Evolutionary conservation across 2,797 vertebrate species (phyloP).

Genomic region (Acanthornis magna): DNA sequence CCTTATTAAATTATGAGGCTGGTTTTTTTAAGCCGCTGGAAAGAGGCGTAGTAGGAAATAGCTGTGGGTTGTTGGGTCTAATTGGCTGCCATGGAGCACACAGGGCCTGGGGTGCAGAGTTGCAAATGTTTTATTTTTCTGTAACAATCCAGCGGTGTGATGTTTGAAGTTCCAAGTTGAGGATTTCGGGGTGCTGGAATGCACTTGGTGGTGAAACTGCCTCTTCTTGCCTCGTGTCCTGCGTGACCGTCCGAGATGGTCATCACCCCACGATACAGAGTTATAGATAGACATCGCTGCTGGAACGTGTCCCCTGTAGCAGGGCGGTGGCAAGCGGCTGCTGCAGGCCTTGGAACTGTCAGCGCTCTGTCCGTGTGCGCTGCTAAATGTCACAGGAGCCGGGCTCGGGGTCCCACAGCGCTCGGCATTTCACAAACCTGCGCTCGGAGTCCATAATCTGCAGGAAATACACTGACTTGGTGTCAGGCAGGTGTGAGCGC

Average conservation of each 20-base stretch:
- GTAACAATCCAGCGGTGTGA: neutral
- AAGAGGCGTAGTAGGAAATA: slow-evolving; percentile 36
- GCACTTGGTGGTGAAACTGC: neutral
- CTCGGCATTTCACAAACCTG: neutral
- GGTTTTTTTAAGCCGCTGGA: neutral
- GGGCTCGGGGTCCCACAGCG: rapidly evolving
- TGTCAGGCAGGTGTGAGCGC: neutral
- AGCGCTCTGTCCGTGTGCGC: rapidly evolving
- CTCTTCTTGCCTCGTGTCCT: neutral
- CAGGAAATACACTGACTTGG: neutral
- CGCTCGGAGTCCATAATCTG: rapidly evolving
- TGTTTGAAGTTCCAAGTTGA: neutral
- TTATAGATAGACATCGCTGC: neutral
- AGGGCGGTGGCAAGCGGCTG: neutral
- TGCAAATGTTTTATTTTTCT: slow-evolving; percentile 19
- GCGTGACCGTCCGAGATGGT: neutral
- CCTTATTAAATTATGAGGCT: slow-evolving; percentile 62
- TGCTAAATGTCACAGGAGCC: neutral
- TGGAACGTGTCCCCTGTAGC: neutral
- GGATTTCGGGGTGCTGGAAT: neutral
- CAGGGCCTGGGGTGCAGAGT: neutral
- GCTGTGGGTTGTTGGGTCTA: slow-evolving; percentile 51
- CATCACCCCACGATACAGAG: neutral
- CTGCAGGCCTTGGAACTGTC: neutral
- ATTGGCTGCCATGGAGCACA: slow-evolving; percentile 41